Evolutionary conservation across 2,113 vertebrate genomes (phyloP).

Genomic region (Ramphastos sulfuratus): DNA sequence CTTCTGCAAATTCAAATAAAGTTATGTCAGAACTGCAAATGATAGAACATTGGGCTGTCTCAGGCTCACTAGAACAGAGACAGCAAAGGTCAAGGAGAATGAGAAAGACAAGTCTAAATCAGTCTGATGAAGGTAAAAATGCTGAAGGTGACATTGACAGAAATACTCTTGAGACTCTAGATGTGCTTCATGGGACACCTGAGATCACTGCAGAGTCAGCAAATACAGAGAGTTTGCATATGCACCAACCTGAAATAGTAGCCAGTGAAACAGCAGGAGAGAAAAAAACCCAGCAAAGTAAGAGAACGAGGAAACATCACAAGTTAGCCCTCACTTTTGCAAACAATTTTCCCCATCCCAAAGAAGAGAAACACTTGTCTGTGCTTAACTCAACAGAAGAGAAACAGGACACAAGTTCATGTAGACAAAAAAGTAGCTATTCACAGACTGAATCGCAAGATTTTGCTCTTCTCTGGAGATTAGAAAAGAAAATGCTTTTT

Average conservation of each 20-base stretch:
- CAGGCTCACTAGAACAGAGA: constrained; percentile 63
- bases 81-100: constrained; percentile 57
- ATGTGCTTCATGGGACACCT: constrained; percentile 12
- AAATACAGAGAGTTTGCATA: background rate
- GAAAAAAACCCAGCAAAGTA: constrained; percentile 69
- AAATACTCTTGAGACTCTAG: constrained; percentile 7
- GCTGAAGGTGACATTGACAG: background rate
- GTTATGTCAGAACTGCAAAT: constrained; percentile 64
- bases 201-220: constrained; percentile 11
- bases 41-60: constrained; percentile 75
- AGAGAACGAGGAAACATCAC: constrained; percentile 76
- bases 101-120: constrained; percentile 13
- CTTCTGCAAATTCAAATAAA: constrained; percentile 14
- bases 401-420: background rate
- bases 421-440: constrained; percentile 11
- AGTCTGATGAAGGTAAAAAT: constrained; percentile 27
- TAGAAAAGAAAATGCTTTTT: constrained; percentile 76
- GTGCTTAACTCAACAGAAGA: background rate
- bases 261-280: constrained; percentile 27
- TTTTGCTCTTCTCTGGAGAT: constrained; percentile 90
- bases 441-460: constrained; percentile 91
- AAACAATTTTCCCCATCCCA: constrained; percentile 49
- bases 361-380: background rate
- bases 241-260: constrained; percentile 2
- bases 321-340: constrained; percentile 86